Base-by-base conservation (phyloP, 2,888 invertebrate species). In the Elegia similella region DNA sequence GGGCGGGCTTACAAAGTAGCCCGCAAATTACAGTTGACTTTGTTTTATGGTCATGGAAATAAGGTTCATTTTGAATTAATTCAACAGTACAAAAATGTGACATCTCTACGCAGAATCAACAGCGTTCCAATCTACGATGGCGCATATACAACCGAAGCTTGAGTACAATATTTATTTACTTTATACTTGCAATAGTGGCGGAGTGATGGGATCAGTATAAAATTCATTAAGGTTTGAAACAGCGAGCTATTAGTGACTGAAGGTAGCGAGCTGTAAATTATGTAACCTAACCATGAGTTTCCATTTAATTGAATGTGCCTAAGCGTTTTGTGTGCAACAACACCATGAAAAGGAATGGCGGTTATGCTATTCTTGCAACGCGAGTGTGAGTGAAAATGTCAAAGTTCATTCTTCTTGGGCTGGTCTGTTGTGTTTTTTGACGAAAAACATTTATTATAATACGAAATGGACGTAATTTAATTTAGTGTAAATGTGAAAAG, bases 91-190 rank as follows among this genome's bases (percentile, higher is more conserved):
- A 1, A 42, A 34, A 56, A 53, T 16, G 46, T 62, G 58, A 60
- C 59, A 56, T 53, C 52, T 60, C 53, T 65, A 78, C 78, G 79
- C 80, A 78, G 78, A 80, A 80, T 81, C 78, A 72, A 73, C 74
- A 77, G 71, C 86, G 86, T 85, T 86, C 84, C 87, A 76, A 78
- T 84, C 69, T 75, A 86, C 84, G 38, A 38, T 72, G 65, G 66
- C 65, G 63, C 65, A 64, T 63, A 65, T 63, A 68, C 59, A 60
- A 53, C 55, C 60, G 61, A 56, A 65, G 58, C 53, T 29, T 62
- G 59, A 62, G 65, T 47, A 62, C 62, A 64, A 65, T 72, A 70
- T 73, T 74, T 76, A 75, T 73, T 77, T 75, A 73, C 69, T 63
- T 66, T 67, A 54, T 56, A 62, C 61, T 53, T 3, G 50, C 8